Evolutionary conservation across 2,113 vertebrate species (phyloP).

Genomic region (Nothobranchius kuhntae): DNA sequence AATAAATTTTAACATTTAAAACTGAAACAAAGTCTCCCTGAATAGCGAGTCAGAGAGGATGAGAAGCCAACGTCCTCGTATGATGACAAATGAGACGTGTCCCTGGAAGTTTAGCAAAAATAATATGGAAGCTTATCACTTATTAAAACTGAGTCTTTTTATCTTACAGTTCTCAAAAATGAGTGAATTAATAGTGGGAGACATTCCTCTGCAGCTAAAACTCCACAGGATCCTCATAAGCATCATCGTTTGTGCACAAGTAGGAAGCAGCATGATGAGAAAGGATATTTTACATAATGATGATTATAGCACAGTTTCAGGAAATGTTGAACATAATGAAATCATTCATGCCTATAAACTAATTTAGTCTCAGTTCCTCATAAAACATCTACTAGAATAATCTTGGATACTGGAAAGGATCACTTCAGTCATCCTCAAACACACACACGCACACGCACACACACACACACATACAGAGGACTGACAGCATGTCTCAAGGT

Average conservation of each 20-base stretch:
- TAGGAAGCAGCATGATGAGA: not conserved
- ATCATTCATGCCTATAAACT: not conserved
- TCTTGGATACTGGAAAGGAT: slow-evolving; percentile 13
- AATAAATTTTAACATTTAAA: no score
- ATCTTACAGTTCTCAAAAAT: not conserved
- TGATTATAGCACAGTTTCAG: no score
- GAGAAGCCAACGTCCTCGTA: no score
- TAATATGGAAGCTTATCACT: no score
- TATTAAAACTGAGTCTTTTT: not conserved
- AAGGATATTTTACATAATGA: not conserved
- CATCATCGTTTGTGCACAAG: not conserved
- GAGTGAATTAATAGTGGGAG: no score
- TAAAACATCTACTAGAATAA: slow-evolving; percentile 17
- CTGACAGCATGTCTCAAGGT: slow-evolving; percentile 23
- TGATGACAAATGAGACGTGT: no score
- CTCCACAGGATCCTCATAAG: not conserved
- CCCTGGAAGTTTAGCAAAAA: no score
- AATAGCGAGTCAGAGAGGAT: no score
- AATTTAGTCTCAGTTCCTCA: slow-evolving; percentile 19
- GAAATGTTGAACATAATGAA: not conserved
- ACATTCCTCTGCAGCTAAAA: not conserved
- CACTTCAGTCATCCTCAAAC: slow-evolving; percentile 21
- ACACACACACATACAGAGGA: not conserved
- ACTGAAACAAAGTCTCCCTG: not conserved
- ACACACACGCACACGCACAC: not conserved